Evolutionary conservation across 1,140 invertebrate genomes (phyloP), one percentile per base, ranked within the genome.

Genomic region (Caenorhabditis tropicalis): DNA sequence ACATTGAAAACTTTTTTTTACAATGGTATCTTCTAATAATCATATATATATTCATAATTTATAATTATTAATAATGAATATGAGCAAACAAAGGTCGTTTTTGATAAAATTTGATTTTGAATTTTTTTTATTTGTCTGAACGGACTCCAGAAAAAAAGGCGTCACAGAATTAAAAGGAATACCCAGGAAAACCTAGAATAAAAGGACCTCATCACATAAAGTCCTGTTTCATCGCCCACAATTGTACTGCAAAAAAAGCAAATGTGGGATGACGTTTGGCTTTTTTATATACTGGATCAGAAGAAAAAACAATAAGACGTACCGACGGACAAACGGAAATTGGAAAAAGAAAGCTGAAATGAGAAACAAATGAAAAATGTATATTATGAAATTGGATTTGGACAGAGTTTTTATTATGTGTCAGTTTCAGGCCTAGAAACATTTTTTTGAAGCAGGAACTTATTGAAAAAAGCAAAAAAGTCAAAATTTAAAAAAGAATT

Each of bases 181-280:
- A 6, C 48, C 48, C 29, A 65, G 29, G 29, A 10, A 65, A 16
- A 36, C 19, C 58, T 56, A 56, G 48, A 19, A 51, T 19, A 19
- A 51, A n/a, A 15, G 6, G n/a, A 56, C 19, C 65, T 74, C 65
- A 39, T 74, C 65, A 19, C 65, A 74, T 74, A 74, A 74, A 74
- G 12, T 5, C 21, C 29, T 15, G 33, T 24, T 19, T 74, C 6
- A 19, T n/a, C 65, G 21, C 65, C 65, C 36, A 74, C 65, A 3
- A 16, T 43, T 43, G 39, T 43, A 43, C 39, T 43, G 39, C 5
- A 12, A 43, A 43, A 33, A 33, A 10, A 16, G 19, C 31, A 2
- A n/a, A n/a, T n/a, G n/a, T n/a, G n/a, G n/a, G n/a, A 33, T n/a
- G 29, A 19, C 58, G 19, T 65, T 65, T 65, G 39, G 39, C 39